Conservation (phyloP, 2,888 invertebrate species). For the Meteorus cinctellus region DNA sequence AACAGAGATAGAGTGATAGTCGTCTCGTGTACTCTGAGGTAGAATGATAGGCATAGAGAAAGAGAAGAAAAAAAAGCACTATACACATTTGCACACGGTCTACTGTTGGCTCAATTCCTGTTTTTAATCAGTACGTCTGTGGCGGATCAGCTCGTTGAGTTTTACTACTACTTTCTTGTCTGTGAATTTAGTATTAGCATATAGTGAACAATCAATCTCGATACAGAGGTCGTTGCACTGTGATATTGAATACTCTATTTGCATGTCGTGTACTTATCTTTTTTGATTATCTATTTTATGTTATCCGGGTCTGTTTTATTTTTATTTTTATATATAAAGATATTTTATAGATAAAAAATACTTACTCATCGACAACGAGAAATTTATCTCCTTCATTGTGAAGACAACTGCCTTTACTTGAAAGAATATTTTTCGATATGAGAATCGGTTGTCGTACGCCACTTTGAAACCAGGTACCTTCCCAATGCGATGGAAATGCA, state of each 20-base stretch:
- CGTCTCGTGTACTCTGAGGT: slow-evolving; percentile 4
- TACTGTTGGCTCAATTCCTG: slow-evolving; percentile 54
- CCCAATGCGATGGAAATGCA: slow-evolving; percentile 88
- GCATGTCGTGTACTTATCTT: too few species aligned
- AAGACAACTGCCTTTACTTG: slow-evolving; percentile 89
- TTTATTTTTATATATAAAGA: too few species aligned
- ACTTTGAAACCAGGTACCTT: slow-evolving; percentile 93
- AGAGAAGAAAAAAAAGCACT: slow-evolving; percentile 29
- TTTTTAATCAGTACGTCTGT: slow-evolving; percentile 60
- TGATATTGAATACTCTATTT: too few species aligned
- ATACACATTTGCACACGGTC: slow-evolving; percentile 45
- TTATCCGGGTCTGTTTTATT: too few species aligned
- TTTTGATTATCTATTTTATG: neutral
- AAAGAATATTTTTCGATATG: slow-evolving; percentile 87
- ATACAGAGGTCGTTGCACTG: slow-evolving; percentile 8
- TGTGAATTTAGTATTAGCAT: slow-evolving; percentile 10
- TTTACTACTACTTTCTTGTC: slow-evolving; percentile 12
- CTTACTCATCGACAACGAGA: slow-evolving; percentile 91
- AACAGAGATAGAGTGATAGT: neutral
- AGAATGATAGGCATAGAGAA: slow-evolving; percentile 47
- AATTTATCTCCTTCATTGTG: slow-evolving; percentile 91
- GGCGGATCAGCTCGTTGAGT: slow-evolving; percentile 51
- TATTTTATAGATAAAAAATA: slow-evolving; percentile 62
- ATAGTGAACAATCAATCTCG: slow-evolving; percentile 27
- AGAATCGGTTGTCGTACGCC: slow-evolving; percentile 89